Conservation (phyloP, 2,888 invertebrate species). For the Macrosiphum euphorbiae region DNA sequence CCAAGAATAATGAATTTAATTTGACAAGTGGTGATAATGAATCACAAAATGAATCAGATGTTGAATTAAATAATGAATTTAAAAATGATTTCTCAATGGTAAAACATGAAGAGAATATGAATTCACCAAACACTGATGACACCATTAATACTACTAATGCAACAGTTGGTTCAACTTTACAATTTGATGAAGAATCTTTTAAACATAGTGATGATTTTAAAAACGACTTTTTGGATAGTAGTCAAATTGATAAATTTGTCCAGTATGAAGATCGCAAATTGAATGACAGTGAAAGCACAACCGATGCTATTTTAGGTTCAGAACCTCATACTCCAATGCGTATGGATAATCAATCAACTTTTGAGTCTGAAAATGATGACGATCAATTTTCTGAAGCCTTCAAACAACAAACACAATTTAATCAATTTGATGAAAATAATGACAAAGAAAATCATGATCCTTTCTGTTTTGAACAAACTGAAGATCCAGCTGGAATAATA, state of each 20-base stretch:
- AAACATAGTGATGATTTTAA: slow-evolving; percentile 38
- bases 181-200: slow-evolving; percentile 35
- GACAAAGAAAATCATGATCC: slow-evolving; percentile 56
- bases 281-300: slow-evolving; percentile 58
- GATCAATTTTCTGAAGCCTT: slow-evolving; percentile 42
- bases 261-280: slow-evolving; percentile 35
- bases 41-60: slow-evolving; percentile 17
- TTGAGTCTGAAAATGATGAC: slow-evolving; percentile 59
- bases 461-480: slow-evolving; percentile 54
- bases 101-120: slow-evolving; percentile 43
- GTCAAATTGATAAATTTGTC: slow-evolving; percentile 17
- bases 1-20: slow-evolving; percentile 45
- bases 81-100: slow-evolving; percentile 11
- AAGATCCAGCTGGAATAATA: slow-evolving; percentile 54
- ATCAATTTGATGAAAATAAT: slow-evolving; percentile 48
- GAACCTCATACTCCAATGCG: slow-evolving; percentile 59
- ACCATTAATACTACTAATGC: slow-evolving; percentile 24
- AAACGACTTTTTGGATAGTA: slow-evolving; percentile 36
- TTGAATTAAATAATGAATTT: slow-evolving; percentile 34
- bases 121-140: slow-evolving; percentile 41
- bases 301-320: slow-evolving; percentile 58
- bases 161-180: slow-evolving; percentile 31
- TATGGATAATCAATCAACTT: slow-evolving; percentile 61
- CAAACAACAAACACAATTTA: slow-evolving; percentile 28
- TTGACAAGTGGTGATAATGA: background rate